phyloP scores from a whole-genome alignment of 2,888 invertebrate genomes.

The Platynereis dumerilii region DNA sequence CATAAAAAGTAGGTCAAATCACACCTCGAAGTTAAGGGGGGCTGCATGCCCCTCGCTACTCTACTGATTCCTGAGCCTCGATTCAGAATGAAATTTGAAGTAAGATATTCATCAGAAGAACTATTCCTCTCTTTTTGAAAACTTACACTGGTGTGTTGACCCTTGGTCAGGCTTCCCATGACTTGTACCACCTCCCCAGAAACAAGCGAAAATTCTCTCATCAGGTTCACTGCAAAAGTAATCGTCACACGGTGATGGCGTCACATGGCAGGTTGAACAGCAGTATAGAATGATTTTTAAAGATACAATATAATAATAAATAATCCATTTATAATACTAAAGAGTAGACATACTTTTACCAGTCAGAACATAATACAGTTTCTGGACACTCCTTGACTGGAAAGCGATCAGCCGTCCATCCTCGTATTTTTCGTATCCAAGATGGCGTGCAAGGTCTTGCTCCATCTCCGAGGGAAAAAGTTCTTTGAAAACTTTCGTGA shows the following conservation, averaged over 20 bases:
- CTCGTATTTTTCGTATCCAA: conserved; percentile 59
- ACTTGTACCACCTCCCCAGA: conserved; percentile 52
- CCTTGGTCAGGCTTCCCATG: conserved; percentile 53
- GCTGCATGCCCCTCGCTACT: no score
- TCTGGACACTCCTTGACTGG: conserved; percentile 53
- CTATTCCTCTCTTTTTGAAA: no score
- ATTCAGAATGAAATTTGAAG: no score
- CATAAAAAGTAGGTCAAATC: no score
- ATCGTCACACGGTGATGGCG: no score
- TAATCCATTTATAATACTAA: no score
- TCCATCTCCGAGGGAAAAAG: conserved; percentile 59
- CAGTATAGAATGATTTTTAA: no score
- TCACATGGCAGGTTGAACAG: no score
- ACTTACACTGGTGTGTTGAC: conserved; percentile 56
- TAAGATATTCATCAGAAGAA: no score
- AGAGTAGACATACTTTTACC: conserved; percentile 61
- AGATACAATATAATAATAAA: no score
- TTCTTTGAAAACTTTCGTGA: conserved; percentile 57
- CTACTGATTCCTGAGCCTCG: no score
- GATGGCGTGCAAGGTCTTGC: conserved; percentile 51
- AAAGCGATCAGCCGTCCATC: conserved; percentile 53
- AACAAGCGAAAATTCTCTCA: conserved; percentile 52
- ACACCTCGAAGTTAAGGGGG: no score
- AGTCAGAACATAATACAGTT: conserved; percentile 55
- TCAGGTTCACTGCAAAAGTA: conserved; percentile 50